Evolutionary conservation across 2,888 invertebrate species (phyloP).

Genomic region (Tinea pellionella): DNA sequence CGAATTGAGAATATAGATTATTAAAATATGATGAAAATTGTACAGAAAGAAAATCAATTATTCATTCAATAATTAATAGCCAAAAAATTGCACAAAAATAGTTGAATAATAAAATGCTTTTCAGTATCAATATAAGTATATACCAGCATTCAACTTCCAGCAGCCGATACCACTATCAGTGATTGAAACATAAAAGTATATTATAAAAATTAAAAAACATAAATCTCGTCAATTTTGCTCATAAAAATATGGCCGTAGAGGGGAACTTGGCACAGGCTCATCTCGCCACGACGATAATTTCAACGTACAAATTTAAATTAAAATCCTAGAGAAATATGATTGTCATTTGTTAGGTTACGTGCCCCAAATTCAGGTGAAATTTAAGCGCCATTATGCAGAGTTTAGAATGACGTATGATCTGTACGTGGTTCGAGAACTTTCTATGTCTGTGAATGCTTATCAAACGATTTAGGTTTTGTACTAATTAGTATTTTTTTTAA

Average conservation of each 20-base stretch:
- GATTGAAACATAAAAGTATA: neutral
- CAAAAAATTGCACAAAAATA: too few relatives aligned
- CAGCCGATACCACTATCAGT: neutral
- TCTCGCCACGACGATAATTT: constrained; percentile 12
- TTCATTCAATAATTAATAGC: too few relatives aligned
- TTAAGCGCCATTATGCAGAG: constrained; percentile 30
- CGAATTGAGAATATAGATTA: too few relatives aligned
- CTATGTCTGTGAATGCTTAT: neutral
- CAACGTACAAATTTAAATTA: constrained; percentile 32
- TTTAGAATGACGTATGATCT: neutral
- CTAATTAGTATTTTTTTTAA: neutral
- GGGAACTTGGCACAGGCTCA: constrained; percentile 8
- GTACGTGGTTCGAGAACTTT: neutral
- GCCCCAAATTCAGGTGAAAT: constrained; percentile 41
- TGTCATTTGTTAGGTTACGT: constrained; percentile 43
- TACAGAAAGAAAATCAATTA: too few relatives aligned
- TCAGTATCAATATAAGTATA: too few relatives aligned
- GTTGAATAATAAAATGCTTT: too few relatives aligned
- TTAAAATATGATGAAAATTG: too few relatives aligned
- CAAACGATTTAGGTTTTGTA: neutral
- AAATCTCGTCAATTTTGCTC: constrained; percentile 1
- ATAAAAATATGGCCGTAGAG: constrained; percentile 4
- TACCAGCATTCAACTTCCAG: neutral
- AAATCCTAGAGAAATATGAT: constrained; percentile 40
- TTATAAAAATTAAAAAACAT: neutral